Evolutionary conservation across 2,113 vertebrate genomes (phyloP).

Genomic region (Tympanuchus pallidicinctus): DNA sequence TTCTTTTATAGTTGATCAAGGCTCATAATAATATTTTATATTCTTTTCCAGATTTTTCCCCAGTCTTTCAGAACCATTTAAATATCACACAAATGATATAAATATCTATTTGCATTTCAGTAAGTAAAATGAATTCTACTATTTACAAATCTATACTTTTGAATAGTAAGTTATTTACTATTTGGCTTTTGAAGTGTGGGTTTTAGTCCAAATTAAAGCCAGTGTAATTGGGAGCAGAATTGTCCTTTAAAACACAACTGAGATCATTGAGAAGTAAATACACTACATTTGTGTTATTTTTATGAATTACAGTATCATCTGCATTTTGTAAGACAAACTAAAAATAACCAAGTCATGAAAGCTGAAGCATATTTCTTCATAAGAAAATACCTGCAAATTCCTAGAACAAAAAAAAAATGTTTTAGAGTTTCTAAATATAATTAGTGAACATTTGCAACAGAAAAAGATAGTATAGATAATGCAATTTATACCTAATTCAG

Average conservation of each 20-base stretch:
- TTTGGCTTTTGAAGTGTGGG: neutral
- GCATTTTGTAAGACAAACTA: neutral
- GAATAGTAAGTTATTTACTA: neutral
- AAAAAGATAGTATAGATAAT: neutral
- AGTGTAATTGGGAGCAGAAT: neutral
- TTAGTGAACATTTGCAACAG: neutral
- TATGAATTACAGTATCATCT: neutral
- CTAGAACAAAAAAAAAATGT: neutral
- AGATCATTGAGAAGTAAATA: neutral
- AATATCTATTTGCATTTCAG: neutral
- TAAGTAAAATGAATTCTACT: neutral
- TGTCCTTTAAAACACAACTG: neutral
- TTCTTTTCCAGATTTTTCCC: neutral
- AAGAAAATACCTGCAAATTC: neutral
- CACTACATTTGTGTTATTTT: neutral
- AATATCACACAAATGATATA: neutral
- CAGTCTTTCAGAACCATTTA: neutral
- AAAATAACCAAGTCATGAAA: neutral
- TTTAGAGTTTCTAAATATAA: neutral
- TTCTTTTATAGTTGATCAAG: neutral
- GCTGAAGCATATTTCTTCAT: neutral
- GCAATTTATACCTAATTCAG: neutral
- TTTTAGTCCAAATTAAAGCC: neutral
- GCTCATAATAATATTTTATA: neutral
- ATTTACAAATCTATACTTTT: neutral